Conservation (phyloP, 2,888 invertebrate genomes). For the Microctonus brassicae region DNA sequence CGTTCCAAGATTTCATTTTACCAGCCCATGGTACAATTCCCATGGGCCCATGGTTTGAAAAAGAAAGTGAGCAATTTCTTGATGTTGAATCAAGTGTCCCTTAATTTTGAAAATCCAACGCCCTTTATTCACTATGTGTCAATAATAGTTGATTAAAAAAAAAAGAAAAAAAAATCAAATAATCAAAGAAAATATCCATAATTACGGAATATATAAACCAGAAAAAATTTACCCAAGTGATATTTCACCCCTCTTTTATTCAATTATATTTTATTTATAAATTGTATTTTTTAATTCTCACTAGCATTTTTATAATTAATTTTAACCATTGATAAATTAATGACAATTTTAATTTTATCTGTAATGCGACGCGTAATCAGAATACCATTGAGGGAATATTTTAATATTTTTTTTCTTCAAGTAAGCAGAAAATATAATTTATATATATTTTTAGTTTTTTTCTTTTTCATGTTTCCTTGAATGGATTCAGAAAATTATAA, state of each 20-base stretch:
- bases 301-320: slow-evolving; percentile 12
- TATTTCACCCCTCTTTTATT: not conserved
- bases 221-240: not conserved
- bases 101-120: slow-evolving; percentile 24
- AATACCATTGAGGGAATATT: not conserved
- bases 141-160: slow-evolving; percentile 38
- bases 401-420: not conserved
- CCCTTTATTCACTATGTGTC: slow-evolving; percentile 26
- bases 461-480: not conserved
- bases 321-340: slow-evolving; percentile 12
- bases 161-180: not conserved
- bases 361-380: slow-evolving; percentile 6
- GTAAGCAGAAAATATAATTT: not conserved
- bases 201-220: not conserved
- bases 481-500: not conserved
- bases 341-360: not conserved
- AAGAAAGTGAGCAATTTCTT: slow-evolving; percentile 62
- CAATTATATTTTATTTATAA: not conserved
- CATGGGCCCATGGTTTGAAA: slow-evolving; percentile 52
- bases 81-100: slow-evolving; percentile 41
- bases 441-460: too few species aligned
- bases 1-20: slow-evolving; percentile 68
- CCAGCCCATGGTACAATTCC: slow-evolving; percentile 68
- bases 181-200: too few species aligned
- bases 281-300: not conserved